Percentiles rank a stretch among this genome's conserved stretches.
Evolutionary conservation across 2,888 invertebrate species (phyloP).

Genomic region (Apotomis betuletana): DNA sequence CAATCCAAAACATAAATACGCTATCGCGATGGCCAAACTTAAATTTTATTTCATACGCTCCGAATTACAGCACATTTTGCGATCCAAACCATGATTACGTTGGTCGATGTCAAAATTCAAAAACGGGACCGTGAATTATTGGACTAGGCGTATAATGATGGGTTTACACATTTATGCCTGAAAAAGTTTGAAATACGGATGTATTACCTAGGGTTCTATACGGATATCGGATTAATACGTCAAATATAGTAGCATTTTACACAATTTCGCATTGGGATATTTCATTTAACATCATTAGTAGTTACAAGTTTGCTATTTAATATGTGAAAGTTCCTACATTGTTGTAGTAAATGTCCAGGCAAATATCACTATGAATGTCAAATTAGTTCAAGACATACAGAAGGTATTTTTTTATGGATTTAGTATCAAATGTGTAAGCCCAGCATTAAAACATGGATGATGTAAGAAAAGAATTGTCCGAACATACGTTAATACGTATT

Average conservation of each 20-base stretch:
- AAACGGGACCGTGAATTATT: slow-evolving; percentile 3
- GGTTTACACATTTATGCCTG: slow-evolving; percentile 6
- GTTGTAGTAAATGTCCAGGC: no score
- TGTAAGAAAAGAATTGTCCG: slow-evolving; percentile 10
- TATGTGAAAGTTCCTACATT: no score
- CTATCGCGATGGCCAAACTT: slow-evolving; percentile 51
- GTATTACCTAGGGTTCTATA: no score
- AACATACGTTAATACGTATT: background rate
- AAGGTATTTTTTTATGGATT: background rate
- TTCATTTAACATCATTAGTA: no score
- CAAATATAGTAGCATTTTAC: no score
- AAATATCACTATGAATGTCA: no score
- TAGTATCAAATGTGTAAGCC: slow-evolving; percentile 14
- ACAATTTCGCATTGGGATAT: no score
- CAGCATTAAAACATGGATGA: slow-evolving; percentile 20
- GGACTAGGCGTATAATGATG: slow-evolving; percentile 25
- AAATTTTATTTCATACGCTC: slow-evolving; percentile 24
- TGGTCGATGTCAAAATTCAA: slow-evolving; percentile 1
- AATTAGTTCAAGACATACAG: no score
- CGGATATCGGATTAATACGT: no score
- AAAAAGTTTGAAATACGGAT: background rate
- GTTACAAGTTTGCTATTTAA: no score
- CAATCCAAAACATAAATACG: slow-evolving; percentile 54
- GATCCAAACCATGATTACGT: slow-evolving; percentile 9
- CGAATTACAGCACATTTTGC: background rate